Evolutionary conservation across 2,888 invertebrate species (phyloP).

Genomic region (Orthonevra nobilis): DNA sequence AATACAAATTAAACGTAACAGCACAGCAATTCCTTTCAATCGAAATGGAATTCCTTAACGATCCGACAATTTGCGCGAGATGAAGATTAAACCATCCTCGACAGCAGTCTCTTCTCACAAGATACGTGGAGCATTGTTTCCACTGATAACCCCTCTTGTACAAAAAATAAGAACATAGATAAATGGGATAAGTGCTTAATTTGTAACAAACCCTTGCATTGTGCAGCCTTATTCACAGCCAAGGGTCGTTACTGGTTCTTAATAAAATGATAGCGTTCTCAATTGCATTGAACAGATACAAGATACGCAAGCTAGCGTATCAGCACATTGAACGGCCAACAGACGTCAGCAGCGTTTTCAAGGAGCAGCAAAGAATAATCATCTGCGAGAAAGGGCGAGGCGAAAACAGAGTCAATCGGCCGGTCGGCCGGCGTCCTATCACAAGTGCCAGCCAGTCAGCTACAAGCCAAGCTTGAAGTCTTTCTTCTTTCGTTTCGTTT

Average conservation of each 20-base stretch:
- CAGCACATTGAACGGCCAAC: constrained; percentile 15
- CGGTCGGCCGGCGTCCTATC: constrained; percentile 9
- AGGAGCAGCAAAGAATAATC: too few relatives aligned
- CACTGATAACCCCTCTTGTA: constrained; percentile 25
- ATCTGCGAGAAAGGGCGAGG: constrained; percentile 68
- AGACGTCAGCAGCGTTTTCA: too few relatives aligned
- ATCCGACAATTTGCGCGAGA: constrained; percentile 49
- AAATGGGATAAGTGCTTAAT: constrained; percentile 66
- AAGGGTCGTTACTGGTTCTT: constrained; percentile 1
- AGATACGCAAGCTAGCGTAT: constrained; percentile 28
- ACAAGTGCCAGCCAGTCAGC: background rate
- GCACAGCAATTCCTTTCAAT: constrained; percentile 44
- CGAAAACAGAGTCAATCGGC: constrained; percentile 34
- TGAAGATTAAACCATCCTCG: constrained; percentile 26
- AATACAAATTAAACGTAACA: constrained; percentile 28
- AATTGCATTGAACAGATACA: constrained; percentile 42
- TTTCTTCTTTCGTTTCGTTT: constrained; percentile 16
- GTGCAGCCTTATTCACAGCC: constrained; percentile 52
- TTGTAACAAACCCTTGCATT: constrained; percentile 60
- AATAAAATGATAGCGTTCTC: constrained; percentile 58
- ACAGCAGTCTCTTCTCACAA: too few relatives aligned
- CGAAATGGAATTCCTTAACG: constrained; percentile 48
- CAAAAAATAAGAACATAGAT: constrained; percentile 20
- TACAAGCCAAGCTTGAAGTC: too few relatives aligned
- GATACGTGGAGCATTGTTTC: too few relatives aligned